Evolutionary conservation across 1,140 invertebrate species (phyloP).

Genomic region (Pteromalus puparum): DNA sequence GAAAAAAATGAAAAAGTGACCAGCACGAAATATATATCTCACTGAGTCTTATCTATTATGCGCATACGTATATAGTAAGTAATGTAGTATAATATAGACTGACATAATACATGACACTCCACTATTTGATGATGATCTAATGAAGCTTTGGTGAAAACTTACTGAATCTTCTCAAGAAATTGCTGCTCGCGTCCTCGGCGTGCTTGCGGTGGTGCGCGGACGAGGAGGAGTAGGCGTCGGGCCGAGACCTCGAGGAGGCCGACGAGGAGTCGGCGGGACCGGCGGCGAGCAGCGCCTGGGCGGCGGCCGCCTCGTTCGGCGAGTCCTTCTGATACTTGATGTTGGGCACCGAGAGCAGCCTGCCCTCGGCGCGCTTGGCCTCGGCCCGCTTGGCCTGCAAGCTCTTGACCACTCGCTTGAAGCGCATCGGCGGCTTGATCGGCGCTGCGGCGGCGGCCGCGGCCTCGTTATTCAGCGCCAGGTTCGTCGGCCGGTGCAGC

Average conservation of each 20-base stretch:
- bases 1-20: slow-evolving; percentile 43
- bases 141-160: slow-evolving; percentile 79
- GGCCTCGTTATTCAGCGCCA: slow-evolving; percentile 77
- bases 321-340: slow-evolving; percentile 79
- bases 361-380: slow-evolving; percentile 75
- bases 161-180: slow-evolving; percentile 89
- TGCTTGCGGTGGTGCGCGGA: background rate
- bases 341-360: slow-evolving; percentile 86
- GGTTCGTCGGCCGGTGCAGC: slow-evolving; percentile 75
- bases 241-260: background rate
- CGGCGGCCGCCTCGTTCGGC: slow-evolving; percentile 70
- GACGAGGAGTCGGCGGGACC: background rate
- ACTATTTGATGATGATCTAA: slow-evolving; percentile 57
- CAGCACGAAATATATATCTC: slow-evolving; percentile 58
- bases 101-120: slow-evolving; percentile 60
- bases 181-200: slow-evolving; percentile 73
- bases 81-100: slow-evolving; percentile 32
- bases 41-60: slow-evolving; percentile 52
- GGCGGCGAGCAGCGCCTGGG: slow-evolving; percentile 65
- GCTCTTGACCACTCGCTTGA: slow-evolving; percentile 76
- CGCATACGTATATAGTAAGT: slow-evolving; percentile 54
- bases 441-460: background rate
- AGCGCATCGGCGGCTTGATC: slow-evolving; percentile 68
- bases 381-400: slow-evolving; percentile 75
- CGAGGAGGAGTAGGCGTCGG: slow-evolving; percentile 57